Conservation (phyloP, 2,113 vertebrate species). For the Laticauda colubrina region DNA sequence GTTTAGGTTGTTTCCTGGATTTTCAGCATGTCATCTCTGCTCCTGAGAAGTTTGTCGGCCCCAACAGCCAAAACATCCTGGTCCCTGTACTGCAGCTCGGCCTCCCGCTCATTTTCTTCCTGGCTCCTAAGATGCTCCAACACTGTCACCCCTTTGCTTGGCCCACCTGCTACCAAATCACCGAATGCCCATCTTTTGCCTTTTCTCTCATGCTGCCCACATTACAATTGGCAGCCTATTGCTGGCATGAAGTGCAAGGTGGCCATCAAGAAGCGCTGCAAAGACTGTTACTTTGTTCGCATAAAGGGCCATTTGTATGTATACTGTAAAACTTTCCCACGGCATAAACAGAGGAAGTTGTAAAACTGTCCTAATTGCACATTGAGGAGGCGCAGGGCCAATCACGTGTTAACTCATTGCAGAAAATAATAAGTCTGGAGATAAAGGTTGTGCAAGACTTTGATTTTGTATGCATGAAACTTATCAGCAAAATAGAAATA, state of each 20-base stretch:
- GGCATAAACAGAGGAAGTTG: slow-evolving; percentile 85
- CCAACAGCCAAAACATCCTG: slow-evolving; percentile 56
- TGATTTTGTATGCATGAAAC: not conserved
- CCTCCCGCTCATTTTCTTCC: slow-evolving; percentile 31
- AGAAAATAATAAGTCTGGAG: not conserved
- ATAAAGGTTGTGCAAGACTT: not conserved
- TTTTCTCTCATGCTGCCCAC: slow-evolving; percentile 43
- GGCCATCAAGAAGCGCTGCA: slow-evolving; percentile 79
- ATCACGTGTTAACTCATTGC: not conserved
- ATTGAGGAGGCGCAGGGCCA: not conserved
- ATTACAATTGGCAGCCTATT: slow-evolving; percentile 43
- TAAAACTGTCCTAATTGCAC: slow-evolving; percentile 36
- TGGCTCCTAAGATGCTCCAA: slow-evolving; percentile 44
- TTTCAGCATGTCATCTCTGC: slow-evolving; percentile 65
- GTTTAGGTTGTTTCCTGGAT: not conserved
- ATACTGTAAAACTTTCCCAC: slow-evolving; percentile 79
- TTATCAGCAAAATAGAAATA: not conserved
- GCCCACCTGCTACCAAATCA: not conserved
- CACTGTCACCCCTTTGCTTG: fast-evolving
- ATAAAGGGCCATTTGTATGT: slow-evolving; percentile 80
- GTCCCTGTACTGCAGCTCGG: slow-evolving; percentile 28
- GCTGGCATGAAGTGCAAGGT: slow-evolving; percentile 85
- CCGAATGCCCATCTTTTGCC: slow-evolving; percentile 47
- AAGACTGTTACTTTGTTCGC: slow-evolving; percentile 84
- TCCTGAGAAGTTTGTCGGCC: slow-evolving; percentile 59